Evolutionary conservation across 2,888 invertebrate species (phyloP), one percentile per base, ranked within the genome.

Genomic region (Gnatocerus cornutus): DNA sequence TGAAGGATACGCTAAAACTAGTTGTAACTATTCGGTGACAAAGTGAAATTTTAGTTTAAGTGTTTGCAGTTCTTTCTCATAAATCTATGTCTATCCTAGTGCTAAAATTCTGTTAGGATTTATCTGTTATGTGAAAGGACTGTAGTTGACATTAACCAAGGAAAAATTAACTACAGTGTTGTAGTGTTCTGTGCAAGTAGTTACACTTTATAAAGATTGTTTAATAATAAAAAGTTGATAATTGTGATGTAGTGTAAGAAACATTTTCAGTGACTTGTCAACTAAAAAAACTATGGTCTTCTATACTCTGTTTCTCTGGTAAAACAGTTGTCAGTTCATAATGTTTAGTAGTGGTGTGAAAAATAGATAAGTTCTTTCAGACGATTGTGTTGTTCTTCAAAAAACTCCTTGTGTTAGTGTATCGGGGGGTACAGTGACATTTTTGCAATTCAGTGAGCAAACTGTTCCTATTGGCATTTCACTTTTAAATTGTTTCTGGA

Each of bases 11-110:
- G 37, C 29, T 65, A 37, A 56, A 53, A 66, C 56, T 59, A 37
- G 58, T 66, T 70, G 68, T 72, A 73, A 68, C 46, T 62, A 68
- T 67, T 64, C 71, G 74, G 76, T 78, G 78, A 66, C 41, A 33
- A 70, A 77, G 78, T 78, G 78, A 71, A 65, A 71, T 71, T 74
- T 68, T 69, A 68, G 68, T 65, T 73, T 69, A 74, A 77, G 80
- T 80, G 79, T 71, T 75, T 77, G 77, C 81, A 81, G 81, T 81
- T 81, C 81, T 82, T 82, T 82, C 81, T 75, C 81, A 81, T 81
- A 76, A 55, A 69, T 68, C 68, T 62, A 53, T 69, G 69, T 64
- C 43, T 71, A 69, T 72, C 14, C 69, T 74, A 71, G 69, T 67
- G 68, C 61, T 41, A 67, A 73, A 61, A 72, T 66, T 71, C 73